These are phyloP conservation scores for Tetramorium alpestre DNA, from an alignment of 1,140 invertebrate genomes.

Conservation along the genomic window DNA sequence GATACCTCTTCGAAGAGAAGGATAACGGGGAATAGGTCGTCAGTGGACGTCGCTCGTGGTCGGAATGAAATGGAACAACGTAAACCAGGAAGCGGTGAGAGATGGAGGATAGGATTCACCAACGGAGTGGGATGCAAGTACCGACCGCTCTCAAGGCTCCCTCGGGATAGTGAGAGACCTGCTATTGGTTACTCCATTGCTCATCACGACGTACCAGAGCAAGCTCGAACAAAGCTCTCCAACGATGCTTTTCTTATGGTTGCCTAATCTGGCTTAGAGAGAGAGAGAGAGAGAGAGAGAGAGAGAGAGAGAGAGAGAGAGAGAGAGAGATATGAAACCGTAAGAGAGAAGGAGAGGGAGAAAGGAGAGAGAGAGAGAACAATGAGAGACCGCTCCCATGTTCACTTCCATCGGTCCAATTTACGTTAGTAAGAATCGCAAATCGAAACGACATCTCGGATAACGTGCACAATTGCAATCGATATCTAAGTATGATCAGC, in stretches of 20 bases:
- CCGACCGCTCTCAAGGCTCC: constrained; percentile 69
- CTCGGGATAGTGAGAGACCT: constrained; percentile 75
- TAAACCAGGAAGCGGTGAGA: constrained; percentile 58
- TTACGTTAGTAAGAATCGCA: constrained; percentile 59
- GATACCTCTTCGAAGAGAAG: not conserved
- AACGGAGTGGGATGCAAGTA: constrained; percentile 60
- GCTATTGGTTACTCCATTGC: constrained; percentile 81
- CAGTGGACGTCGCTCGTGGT: constrained; percentile 38
- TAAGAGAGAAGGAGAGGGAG: constrained; percentile 25
- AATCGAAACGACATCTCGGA: constrained; percentile 70
- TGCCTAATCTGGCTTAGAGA: constrained; percentile 80
- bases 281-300: not conserved
- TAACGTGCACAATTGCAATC: constrained; percentile 64
- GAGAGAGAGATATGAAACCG: not conserved
- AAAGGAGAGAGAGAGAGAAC: not conserved
- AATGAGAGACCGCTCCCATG: constrained; percentile 8
- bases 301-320: constrained; percentile 26
- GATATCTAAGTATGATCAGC: constrained; percentile 25
- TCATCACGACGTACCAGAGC: constrained; percentile 78
- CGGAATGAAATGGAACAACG: constrained; percentile 57
- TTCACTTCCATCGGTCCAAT: constrained; percentile 52
- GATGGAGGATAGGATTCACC: constrained; percentile 66
- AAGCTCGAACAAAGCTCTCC: constrained; percentile 78
- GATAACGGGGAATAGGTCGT: constrained; percentile 13
- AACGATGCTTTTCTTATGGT: constrained; percentile 80